Conservation (phyloP, 2,888 invertebrate genomes). For the Seira ritae region DNA sequence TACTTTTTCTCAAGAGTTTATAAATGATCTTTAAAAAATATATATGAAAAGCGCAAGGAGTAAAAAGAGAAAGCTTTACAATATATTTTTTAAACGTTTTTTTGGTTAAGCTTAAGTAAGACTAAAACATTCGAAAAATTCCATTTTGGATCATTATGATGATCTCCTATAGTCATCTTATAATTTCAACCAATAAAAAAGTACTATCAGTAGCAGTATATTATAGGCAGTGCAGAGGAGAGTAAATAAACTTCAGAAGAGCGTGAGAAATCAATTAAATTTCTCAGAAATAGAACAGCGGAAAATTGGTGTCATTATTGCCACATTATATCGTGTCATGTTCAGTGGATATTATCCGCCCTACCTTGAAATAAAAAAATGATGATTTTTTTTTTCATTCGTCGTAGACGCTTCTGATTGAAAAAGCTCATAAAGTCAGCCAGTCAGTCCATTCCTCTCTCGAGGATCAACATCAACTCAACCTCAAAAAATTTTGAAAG, state of each 20-base stretch:
- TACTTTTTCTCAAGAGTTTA: background rate
- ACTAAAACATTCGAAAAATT: conserved; percentile 19
- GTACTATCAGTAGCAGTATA: conserved; percentile 6
- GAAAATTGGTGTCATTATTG: conserved; percentile 59
- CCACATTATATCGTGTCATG: conserved; percentile 41
- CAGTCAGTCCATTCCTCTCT: no score
- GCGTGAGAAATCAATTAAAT: conserved; percentile 67
- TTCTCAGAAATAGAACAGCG: conserved; percentile 66
- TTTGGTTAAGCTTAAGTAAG: conserved; percentile 3
- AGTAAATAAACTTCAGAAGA: conserved; percentile 50
- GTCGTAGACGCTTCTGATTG: no score
- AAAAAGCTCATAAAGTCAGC: no score
- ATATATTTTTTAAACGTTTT: background rate
- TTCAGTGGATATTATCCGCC: conserved; percentile 40
- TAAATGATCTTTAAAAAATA: conserved; percentile 27
- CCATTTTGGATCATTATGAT: conserved; percentile 11
- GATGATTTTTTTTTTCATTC: no score
- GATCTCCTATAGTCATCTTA: background rate
- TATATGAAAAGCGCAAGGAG: conserved; percentile 7
- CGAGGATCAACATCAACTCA: no score
- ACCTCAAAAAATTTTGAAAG: no score
- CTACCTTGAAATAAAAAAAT: conserved; percentile 51
- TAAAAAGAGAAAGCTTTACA: conserved; percentile 52
- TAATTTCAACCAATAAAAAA: background rate
- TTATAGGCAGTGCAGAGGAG: no score